Base-by-base conservation (phyloP, 2,888 invertebrate genomes). In the Lasioglossum pauxillum region DNA sequence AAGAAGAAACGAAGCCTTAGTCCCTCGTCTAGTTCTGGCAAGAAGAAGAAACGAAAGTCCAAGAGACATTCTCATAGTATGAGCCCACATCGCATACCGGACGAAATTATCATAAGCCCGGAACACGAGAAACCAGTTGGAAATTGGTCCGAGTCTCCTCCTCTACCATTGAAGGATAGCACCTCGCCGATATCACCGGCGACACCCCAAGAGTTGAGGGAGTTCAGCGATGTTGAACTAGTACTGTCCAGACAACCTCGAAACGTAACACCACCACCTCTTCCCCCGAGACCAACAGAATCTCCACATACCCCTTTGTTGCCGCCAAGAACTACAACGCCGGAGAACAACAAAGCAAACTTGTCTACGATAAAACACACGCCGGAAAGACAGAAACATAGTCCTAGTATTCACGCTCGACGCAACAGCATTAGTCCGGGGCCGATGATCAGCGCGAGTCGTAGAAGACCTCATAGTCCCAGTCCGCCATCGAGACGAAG, bases 261-360 rank as follows among this genome's bases (percentile, higher is more conserved):
- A 5, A 92, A 93, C 23, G 80, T 91, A 1, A 93, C 94, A 3
- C 93, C 94, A 35, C 93, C 94, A 0, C 85, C 90, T 1, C 82
- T 91, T 27, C 86, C 91, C 67, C 85, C 89, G 23, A 88, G 94
- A 75, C 93, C 94, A 74, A 94, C 95, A 5, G 96, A 96, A 76
- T 97, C 97, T 1, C 97, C 97, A 0, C 97, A 97, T 94, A 97
- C 97, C 5, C 97, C 97, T 0, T 96, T 96, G 0, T 95, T 96
- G 76, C 97, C 97, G 1, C 97, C 96, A 83, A 93, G 95, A 83
- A 94, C 93, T 0, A 80, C 90, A 1, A 95, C 94, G 0, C 94
- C 95, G 8, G 93, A 92, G 5, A 89, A 77, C 38, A 89, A 84
- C 73, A 93, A 92, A 80, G 85, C 84, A 57, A 84, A 41, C 49